Base-by-base conservation (phyloP, 2,113 vertebrate species). In the Campylorhamphus procurvoides region DNA sequence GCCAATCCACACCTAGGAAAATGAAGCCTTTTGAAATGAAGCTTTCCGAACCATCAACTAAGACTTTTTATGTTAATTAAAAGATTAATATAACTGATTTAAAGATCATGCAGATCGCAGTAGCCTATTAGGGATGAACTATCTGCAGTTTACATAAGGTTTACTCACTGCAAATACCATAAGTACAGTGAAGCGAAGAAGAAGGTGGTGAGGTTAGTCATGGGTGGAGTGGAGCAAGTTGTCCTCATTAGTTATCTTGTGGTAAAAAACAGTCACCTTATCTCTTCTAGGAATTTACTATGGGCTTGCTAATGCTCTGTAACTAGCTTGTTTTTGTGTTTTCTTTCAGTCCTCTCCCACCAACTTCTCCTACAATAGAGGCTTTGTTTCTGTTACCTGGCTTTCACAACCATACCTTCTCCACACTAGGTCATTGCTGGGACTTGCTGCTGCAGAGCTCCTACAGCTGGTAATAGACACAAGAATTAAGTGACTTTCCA, bases 31-130 rank as follows among this genome's bases (percentile, higher is more conserved):
- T 83, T 88, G 50, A 93, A 94, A 84, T 23, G 27, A 93, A 91
- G 79, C 75, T 91, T 93, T 80, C 67, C 90, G 83, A 96, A 76
- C 71, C 55, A 85, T 69, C 75, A 74, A 78, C 83, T 86, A 96
- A 87, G 75, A 55, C 35, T 71, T 87, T 85, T 90, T 3, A 75
- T 81, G 91, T 78, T 94, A 92, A 96, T 94, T 55, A 91, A 67
- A 92, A 92, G 64, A 94, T 95, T 95, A 89, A 89, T 84, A 7
- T 91, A 95, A 92, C 94, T 94, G 86, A 89, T 96, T 93, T 91
- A 89, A 95, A 93, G 89, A 93, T 69, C 73, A 92, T 71, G 80
- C 39, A 89, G 59, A n/a, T 82, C 2, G 3, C 4, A 25, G 72
- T 55, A 94, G 79, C 55, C 78, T 63, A 85, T 94, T 90, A 93